These are phyloP conservation scores for Centropus bengalensis DNA, from an alignment of 2,113 vertebrate species.

Conservation along the genomic window DNA sequence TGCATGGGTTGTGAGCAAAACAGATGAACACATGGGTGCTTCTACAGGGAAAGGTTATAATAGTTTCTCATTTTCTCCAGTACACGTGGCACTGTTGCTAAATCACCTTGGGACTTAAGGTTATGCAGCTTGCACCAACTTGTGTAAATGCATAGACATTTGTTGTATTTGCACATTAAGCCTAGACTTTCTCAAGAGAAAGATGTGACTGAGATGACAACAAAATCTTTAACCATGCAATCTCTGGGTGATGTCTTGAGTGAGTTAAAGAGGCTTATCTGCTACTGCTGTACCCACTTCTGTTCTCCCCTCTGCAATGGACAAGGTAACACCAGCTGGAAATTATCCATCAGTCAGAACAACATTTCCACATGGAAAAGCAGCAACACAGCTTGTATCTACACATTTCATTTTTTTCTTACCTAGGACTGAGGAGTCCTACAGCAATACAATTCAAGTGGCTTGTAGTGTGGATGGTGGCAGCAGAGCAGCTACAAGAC, in stretches of 20 bases:
- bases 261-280: neutral
- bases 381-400: neutral
- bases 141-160: neutral
- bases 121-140: neutral
- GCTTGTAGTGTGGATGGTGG: neutral
- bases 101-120: neutral
- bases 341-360: neutral
- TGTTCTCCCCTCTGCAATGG: neutral
- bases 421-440: neutral
- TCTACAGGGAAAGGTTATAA: neutral
- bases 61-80: neutral
- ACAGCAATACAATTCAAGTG: neutral
- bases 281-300: neutral
- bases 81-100: neutral
- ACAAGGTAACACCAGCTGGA: neutral
- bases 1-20: neutral
- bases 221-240: neutral
- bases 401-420: neutral
- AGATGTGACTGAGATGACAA: neutral
- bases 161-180: neutral
- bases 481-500: neutral
- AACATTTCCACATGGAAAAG: neutral
- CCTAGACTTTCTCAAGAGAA: constrained; percentile 5
- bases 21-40: neutral
- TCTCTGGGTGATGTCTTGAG: neutral